These are phyloP conservation scores for Rambutsinella grinnellia DNA, from an alignment of 2,888 invertebrate species.

Conservation along the genomic window DNA sequence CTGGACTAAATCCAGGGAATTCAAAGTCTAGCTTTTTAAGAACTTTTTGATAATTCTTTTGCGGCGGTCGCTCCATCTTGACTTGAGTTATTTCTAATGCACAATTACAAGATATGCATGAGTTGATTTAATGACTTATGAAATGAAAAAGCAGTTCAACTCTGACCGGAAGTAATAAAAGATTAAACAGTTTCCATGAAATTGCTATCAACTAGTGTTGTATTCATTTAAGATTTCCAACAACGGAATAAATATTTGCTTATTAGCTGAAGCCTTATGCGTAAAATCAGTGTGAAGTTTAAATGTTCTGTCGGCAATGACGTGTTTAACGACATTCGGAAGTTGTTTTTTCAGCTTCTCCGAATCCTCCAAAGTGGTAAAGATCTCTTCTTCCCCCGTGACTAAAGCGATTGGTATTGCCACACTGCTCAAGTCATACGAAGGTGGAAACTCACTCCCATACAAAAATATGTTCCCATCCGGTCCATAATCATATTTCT, in stretches of 20 bases:
- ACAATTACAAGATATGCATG: too few relatives aligned
- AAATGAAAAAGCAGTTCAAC: too few relatives aligned
- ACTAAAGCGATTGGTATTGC: constrained; percentile 28
- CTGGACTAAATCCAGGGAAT: neutral
- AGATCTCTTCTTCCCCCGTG: constrained; percentile 32
- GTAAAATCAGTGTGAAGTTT: constrained; percentile 46
- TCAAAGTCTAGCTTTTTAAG: neutral
- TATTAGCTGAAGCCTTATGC: constrained; percentile 26
- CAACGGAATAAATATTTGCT: constrained; percentile 38
- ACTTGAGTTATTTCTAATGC: too few relatives aligned
- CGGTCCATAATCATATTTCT: constrained; percentile 41
- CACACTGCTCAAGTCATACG: constrained; percentile 30
- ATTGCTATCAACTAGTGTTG: too few relatives aligned
- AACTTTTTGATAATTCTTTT: constrained; percentile 3
- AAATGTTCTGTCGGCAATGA: constrained; percentile 31
- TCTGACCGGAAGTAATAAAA: too few relatives aligned
- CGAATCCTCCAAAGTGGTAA: constrained; percentile 28
- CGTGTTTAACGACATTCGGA: constrained; percentile 25
- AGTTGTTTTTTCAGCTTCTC: constrained; percentile 16
- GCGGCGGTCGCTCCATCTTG: too few relatives aligned
- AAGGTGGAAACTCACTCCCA: constrained; percentile 24
- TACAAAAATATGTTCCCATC: constrained; percentile 23
- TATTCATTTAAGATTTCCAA: constrained; percentile 11
- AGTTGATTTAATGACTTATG: too few relatives aligned
- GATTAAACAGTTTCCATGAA: too few relatives aligned